These are phyloP conservation scores for Daubentonia madagascariensis DNA, from an alignment of 2,113 vertebrate genomes.

Conservation along the genomic window DNA sequence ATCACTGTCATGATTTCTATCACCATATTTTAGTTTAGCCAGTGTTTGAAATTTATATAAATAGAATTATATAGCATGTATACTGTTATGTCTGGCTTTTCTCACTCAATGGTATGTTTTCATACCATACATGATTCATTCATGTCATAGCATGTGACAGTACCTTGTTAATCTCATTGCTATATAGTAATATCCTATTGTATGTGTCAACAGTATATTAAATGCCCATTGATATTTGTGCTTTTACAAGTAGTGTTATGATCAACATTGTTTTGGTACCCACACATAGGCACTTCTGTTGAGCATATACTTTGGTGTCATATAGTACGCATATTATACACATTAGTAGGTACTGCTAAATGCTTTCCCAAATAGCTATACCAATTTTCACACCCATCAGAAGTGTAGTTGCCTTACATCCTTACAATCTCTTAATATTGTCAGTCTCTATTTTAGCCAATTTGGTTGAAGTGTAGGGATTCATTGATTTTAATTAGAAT, in stretches of 20 bases:
- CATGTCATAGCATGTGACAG: rapidly evolving
- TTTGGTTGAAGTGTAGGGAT: not conserved
- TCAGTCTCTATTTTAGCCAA: not conserved
- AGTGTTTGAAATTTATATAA: not conserved
- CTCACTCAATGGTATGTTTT: not conserved
- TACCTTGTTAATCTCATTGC: not conserved
- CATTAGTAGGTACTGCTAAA: not conserved
- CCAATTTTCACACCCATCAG: not conserved
- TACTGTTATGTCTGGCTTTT: not conserved
- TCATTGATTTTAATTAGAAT: conserved; percentile 25
- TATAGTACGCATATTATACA: not conserved
- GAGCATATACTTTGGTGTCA: not conserved
- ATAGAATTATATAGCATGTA: not conserved
- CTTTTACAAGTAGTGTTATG: not conserved
- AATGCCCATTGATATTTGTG: not conserved
- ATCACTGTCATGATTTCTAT: not conserved
- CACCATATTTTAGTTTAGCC: not conserved
- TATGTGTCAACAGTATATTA: not conserved
- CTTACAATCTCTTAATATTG: not conserved
- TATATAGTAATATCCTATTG: not conserved
- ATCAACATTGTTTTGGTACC: not conserved
- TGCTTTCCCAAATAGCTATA: not conserved
- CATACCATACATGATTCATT: not conserved
- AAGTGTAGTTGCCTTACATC: rapidly evolving
- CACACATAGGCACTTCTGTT: not conserved